Base-by-base conservation (phyloP, 2,113 vertebrate species). In the Fregata magnificens region DNA sequence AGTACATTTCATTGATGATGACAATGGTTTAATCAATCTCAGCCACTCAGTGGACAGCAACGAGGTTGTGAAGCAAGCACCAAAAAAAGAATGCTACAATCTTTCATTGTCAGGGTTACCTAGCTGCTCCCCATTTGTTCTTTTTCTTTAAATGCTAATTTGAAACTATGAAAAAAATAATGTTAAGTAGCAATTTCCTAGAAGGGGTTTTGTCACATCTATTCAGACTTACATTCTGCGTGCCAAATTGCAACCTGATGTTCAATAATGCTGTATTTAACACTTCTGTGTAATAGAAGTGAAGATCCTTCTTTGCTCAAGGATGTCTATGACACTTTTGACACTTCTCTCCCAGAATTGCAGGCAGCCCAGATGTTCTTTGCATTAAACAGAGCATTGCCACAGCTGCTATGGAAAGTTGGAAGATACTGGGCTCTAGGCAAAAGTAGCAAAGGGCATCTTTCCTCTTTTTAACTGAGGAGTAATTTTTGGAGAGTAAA, bases 251-350 rank as follows among this genome's bases (percentile, higher is more conserved):
- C 93, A 96, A 96, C 72, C 93, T 82, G 93, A 91, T 81, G 92
- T 96, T 97, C 88, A 88, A 84, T 95, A 97, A 96, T 65, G 69
- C 92, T 81, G 80, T 5, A 96, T 97, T 94, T 96, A 95, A 97
- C 95, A 95, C 93, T 92, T 95, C 92, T 62, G 44, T 78, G 91
- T 92, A 94, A 91, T 94, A 95, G 93, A 96, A 93, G 65, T 82
- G 90, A 97, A 95, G 91, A 96, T 88, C 67, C 82, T 92, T 97
- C 85, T 86, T 95, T 82, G 87, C 96, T 96, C 91, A 95, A 97
- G 96, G 94, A 96, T 91, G 91, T 95, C 96, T 96, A 56, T 97
- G 97, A 97, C 95, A 96, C 90, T 96, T 97, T 80, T 92, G 95
- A 92, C 96, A 95, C 91, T 80, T 93, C 80, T 93, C 73, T 95